Base-by-base conservation (phyloP, 2,888 invertebrate species). In the Mesoligia furuncula region DNA sequence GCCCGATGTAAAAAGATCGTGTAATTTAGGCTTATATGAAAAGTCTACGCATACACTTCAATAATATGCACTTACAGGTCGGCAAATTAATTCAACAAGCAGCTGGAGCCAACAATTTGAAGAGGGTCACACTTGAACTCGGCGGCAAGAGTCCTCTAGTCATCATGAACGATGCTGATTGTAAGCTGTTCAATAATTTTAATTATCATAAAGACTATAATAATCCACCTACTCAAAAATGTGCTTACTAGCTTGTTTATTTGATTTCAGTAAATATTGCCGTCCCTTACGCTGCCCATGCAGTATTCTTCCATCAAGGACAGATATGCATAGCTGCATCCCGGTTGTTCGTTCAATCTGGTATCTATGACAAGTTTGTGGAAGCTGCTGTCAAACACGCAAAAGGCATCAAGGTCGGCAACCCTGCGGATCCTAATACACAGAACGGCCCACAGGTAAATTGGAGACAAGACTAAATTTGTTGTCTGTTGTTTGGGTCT, bases 61-160 rank as follows among this genome's bases (percentile, higher is more conserved):
- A 24, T 66, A 54, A 11, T 51, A 51, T 51, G 9, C 51, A 0
- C 17, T 74, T 42, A 9, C 69, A 88, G 97, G 97, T 97, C 17
- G 97, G 97, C 0, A 97, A 97, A 86, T 95, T 95, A 93, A 97
- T 95, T 93, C 98, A 88, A 95, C 97, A 97, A 93, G 98, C 98
- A 39, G 98, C 98, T 17, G 98, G 98, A 9, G 96, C 97, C 66
- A 97, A 97, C 27, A 99, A 98, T 92, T 95, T 99, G 82, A 99
- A 99, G 91, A 97, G 98, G 65, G 97, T 99, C 0, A 98, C 98
- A 1, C 94, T 99, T 62, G 99, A 99, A 93, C 96, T 99, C 68
- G 99, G 99, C 39, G 99, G 99, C 83, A 99, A 99, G 93, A 98
- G 98, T 92, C 99, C 99, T 2, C 95, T 98, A 2, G 97, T 99